Evolutionary conservation across 2,888 invertebrate genomes (phyloP).

Genomic region (Drosophila affinis): DNA sequence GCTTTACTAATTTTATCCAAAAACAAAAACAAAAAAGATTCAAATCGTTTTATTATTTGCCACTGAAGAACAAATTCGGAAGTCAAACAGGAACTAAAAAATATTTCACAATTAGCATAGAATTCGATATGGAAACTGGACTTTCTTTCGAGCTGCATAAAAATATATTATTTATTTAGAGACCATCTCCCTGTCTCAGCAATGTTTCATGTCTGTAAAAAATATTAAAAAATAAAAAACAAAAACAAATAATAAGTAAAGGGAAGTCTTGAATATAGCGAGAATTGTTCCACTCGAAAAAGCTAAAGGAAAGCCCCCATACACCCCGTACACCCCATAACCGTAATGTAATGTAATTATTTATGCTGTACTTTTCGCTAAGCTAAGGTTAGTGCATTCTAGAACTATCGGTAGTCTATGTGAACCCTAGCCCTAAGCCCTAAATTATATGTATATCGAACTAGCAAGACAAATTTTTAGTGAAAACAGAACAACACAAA

Average conservation of each 20-base stretch:
- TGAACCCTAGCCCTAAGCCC: slow-evolving; percentile 68
- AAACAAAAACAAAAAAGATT: slow-evolving; percentile 18
- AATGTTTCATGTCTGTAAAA: slow-evolving; percentile 49
- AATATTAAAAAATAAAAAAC: slow-evolving; percentile 32
- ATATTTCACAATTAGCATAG: slow-evolving; percentile 59
- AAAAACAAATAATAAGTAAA: slow-evolving; percentile 24
- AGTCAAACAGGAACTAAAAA: slow-evolving; percentile 73
- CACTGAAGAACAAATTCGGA: slow-evolving; percentile 79
- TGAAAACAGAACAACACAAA: slow-evolving; percentile 44
- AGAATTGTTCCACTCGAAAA: slow-evolving; percentile 63
- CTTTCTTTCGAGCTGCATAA: slow-evolving; percentile 27
- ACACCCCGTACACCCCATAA: not conserved
- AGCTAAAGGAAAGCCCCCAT: slow-evolving; percentile 29
- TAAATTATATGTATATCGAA: slow-evolving; percentile 74
- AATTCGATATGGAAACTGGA: slow-evolving; percentile 45
- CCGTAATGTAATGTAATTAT: slow-evolving; percentile 71
- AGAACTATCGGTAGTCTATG: slow-evolving; percentile 76
- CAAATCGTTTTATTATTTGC: slow-evolving; percentile 45
- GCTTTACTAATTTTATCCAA: slow-evolving; percentile 70
- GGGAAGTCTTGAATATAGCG: slow-evolving; percentile 50
- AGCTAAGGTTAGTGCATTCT: slow-evolving; percentile 84
- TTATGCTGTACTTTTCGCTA: slow-evolving; percentile 76
- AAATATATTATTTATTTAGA: slow-evolving; percentile 32
- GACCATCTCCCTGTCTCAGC: slow-evolving; percentile 24
- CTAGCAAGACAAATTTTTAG: slow-evolving; percentile 77